Percentiles rank a stretch among this genome's conserved stretches.
Conservation (phyloP, 2,888 invertebrate species). For the Arrhopalites spinosus region DNA sequence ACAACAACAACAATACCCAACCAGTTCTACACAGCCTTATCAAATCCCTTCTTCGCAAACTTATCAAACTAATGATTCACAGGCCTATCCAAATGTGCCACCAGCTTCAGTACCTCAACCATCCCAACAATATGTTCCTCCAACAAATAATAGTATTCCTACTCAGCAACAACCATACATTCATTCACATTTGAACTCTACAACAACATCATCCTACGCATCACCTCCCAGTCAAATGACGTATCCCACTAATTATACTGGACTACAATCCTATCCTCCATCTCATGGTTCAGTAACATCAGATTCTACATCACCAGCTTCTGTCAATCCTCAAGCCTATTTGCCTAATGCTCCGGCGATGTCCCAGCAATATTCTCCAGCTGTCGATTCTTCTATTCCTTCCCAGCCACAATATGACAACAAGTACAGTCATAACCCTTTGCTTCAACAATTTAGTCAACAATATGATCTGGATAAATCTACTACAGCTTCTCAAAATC, state of each 20-base stretch:
- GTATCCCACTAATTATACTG: conserved; percentile 27
- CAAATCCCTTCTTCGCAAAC: too few relatives aligned
- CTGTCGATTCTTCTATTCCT: conserved; percentile 19
- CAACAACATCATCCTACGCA: conserved; percentile 49
- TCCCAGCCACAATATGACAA: too few relatives aligned
- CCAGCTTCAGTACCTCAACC: conserved; percentile 32
- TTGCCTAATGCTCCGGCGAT: too few relatives aligned
- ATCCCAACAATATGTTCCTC: conserved; percentile 10
- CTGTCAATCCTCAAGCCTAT: background rate
- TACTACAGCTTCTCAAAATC: too few relatives aligned
- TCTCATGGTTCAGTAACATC: conserved; percentile 44
- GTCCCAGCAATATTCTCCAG: background rate
- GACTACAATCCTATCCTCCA: conserved; percentile 28
- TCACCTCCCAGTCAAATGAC: conserved; percentile 44
- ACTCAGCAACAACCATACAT: too few relatives aligned
- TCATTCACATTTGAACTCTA: too few relatives aligned
- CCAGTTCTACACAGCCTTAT: too few relatives aligned
- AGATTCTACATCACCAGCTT: background rate
- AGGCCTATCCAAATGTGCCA: background rate
- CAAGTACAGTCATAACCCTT: conserved; percentile 23
- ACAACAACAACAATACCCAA: conserved; percentile 53
- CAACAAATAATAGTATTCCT: background rate
- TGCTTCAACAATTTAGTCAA: conserved; percentile 29
- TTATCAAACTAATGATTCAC: too few relatives aligned
- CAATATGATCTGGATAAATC: conserved; percentile 9